Percentiles rank a stretch among this genome's conserved stretches.
These are phyloP conservation scores for Argynnis bischoffii DNA, from an alignment of 2,888 invertebrate genomes.

Conservation along the genomic window DNA sequence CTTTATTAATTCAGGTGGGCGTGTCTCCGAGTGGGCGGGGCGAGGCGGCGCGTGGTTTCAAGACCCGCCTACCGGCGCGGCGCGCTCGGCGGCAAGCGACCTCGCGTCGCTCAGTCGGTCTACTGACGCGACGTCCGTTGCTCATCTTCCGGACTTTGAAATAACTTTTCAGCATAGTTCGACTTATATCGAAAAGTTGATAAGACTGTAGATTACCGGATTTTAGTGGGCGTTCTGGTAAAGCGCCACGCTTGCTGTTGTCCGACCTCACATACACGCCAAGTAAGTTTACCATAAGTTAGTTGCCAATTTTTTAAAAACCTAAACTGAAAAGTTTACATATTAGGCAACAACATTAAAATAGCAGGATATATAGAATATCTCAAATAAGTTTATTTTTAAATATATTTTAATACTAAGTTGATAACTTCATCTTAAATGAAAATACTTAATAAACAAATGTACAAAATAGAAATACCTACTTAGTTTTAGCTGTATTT, in stretches of 20 bases:
- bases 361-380: too few relatives aligned
- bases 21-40: conserved; percentile 66
- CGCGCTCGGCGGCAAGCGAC: conserved; percentile 45
- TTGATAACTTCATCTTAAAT: too few relatives aligned
- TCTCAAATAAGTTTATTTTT: too few relatives aligned
- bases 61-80: conserved; percentile 59
- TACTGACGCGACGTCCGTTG: conserved; percentile 69
- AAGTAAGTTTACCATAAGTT: conserved; percentile 59
- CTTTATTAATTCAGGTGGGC: conserved; percentile 81
- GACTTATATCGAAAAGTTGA: conserved; percentile 33
- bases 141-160: conserved; percentile 56
- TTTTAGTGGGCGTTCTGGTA: conserved; percentile 25
- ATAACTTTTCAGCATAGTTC: conserved; percentile 52
- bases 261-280: conserved; percentile 67
- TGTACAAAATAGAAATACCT: too few relatives aligned
- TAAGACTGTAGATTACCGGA: conserved; percentile 26
- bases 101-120: conserved; percentile 63
- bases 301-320: conserved; percentile 3
- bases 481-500: too few relatives aligned
- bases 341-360: too few relatives aligned
- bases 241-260: conserved; percentile 39
- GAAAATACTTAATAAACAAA: too few relatives aligned
- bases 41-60: conserved; percentile 55
- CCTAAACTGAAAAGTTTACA: not conserved
- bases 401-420: too few relatives aligned